phyloP scores from a whole-genome alignment of 2,888 invertebrate species.

The Operophtera brumata region DNA sequence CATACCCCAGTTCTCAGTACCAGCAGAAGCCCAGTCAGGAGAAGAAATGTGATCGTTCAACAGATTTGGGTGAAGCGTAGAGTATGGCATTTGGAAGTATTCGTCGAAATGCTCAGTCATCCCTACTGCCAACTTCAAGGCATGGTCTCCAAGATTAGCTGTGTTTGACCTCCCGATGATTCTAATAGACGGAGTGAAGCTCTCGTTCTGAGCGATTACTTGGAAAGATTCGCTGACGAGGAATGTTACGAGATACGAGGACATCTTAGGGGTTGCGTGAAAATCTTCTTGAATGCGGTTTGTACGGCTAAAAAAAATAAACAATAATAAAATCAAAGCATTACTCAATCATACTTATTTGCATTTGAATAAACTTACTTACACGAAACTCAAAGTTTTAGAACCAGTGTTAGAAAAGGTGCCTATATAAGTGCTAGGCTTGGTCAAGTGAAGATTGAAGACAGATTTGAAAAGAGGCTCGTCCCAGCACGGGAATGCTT shows the following conservation, averaged over 20 bases:
- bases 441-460: conserved; percentile 84
- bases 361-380: background rate
- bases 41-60: conserved; percentile 70
- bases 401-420: conserved; percentile 83
- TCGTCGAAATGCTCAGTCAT: conserved; percentile 65
- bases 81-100: conserved; percentile 64
- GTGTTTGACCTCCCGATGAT: conserved; percentile 72
- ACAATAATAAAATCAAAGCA: background rate
- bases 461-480: conserved; percentile 90
- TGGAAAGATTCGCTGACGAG: conserved; percentile 81
- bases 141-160: conserved; percentile 53
- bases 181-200: conserved; percentile 60
- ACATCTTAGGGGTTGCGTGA: conserved; percentile 84
- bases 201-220: conserved; percentile 60
- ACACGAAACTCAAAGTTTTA: background rate
- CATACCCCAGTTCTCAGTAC: conserved; percentile 77
- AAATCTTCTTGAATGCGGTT: conserved; percentile 61
- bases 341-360: background rate
- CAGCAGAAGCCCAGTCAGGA: conserved; percentile 76
- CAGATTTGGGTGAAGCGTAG: conserved; percentile 55
- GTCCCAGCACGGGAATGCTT: conserved; percentile 94
- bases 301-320: conserved; percentile 43
- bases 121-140: conserved; percentile 57
- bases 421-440: conserved; percentile 67
- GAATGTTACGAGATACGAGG: conserved; percentile 92